Evolutionary conservation across 2,888 invertebrate genomes (phyloP).

Genomic region (Pharmacophagus antenor): DNA sequence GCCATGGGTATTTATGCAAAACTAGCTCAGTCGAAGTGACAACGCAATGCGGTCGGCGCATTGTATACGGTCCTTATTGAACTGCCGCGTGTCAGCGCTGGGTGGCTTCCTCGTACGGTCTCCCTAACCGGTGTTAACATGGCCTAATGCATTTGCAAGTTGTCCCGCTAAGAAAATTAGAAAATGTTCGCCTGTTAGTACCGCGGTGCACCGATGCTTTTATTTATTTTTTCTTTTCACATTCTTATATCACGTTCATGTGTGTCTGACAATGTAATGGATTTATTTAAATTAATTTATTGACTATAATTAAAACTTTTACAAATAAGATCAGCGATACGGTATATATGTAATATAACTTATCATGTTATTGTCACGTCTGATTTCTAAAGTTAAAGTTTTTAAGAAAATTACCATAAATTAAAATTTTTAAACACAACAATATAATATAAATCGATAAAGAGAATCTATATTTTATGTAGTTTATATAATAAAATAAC

Average conservation of each 20-base stretch:
- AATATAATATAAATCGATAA: too few species aligned
- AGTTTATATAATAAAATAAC: too few species aligned
- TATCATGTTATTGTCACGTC: too few species aligned
- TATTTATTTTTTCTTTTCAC: not conserved
- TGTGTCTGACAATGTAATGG: not conserved
- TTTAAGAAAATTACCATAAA: too few species aligned
- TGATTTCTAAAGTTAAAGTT: too few species aligned
- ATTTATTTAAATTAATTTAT: too few species aligned
- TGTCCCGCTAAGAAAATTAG: slow-evolving; percentile 29
- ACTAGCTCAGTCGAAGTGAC: slow-evolving; percentile 58
- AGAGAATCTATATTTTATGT: too few species aligned
- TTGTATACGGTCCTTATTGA: slow-evolving; percentile 66
- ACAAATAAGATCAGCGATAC: too few species aligned
- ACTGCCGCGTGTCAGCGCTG: slow-evolving; percentile 45
- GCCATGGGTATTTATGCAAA: slow-evolving; percentile 65
- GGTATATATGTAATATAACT: too few species aligned
- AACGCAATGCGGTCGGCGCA: slow-evolving; percentile 61
- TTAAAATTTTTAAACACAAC: too few species aligned
- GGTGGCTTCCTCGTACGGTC: slow-evolving; percentile 32
- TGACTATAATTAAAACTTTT: too few species aligned
- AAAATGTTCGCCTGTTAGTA: slow-evolving; percentile 23
- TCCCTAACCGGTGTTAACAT: slow-evolving; percentile 37
- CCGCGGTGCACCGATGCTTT: not conserved
- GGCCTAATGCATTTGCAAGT: slow-evolving; percentile 35
- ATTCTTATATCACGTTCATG: not conserved